Percentiles rank a stretch among this genome's conserved stretches.
Evolutionary conservation across 2,888 invertebrate species (phyloP).

Genomic region (Diadromus collaris): DNA sequence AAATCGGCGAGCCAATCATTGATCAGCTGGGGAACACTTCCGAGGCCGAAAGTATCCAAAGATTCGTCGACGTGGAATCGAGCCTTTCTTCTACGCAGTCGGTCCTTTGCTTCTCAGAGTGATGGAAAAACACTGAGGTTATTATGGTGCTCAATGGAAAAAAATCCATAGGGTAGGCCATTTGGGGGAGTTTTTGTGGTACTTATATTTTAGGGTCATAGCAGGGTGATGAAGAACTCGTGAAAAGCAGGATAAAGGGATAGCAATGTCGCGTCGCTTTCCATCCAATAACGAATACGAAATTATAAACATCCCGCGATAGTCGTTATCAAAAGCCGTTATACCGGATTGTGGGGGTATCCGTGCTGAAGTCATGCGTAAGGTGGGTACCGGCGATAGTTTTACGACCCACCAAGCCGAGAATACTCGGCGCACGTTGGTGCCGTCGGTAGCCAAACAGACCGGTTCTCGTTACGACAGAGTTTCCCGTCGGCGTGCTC

Average conservation of each 20-base stretch:
- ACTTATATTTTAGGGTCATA: background rate
- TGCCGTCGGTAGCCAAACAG: constrained; percentile 7
- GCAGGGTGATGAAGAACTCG: background rate
- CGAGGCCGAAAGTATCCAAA: too few species aligned
- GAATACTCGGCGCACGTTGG: constrained; percentile 1
- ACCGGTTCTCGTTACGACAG: constrained; percentile 50
- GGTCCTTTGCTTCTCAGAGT: too few species aligned
- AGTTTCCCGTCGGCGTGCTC: constrained; percentile 12
- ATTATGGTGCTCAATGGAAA: too few species aligned
- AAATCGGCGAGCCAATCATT: too few species aligned
- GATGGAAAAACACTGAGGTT: too few species aligned
- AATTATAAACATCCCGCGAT: background rate
- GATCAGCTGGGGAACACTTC: too few species aligned
- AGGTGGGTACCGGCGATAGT: constrained; percentile 33
- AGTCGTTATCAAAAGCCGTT: background rate
- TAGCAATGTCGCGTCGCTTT: background rate
- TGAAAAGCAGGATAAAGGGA: background rate
- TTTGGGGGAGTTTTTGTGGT: background rate
- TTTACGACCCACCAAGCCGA: constrained; percentile 45
- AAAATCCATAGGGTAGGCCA: too few species aligned
- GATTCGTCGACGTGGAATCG: too few species aligned
- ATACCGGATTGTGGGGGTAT: background rate
- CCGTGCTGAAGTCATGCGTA: constrained; percentile 35
- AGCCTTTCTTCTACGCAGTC: too few species aligned
- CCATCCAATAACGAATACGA: background rate